Evolutionary conservation across 2,888 invertebrate genomes (phyloP), one percentile per base, ranked within the genome.

Genomic region (Scrobipalpa atriplicella): DNA sequence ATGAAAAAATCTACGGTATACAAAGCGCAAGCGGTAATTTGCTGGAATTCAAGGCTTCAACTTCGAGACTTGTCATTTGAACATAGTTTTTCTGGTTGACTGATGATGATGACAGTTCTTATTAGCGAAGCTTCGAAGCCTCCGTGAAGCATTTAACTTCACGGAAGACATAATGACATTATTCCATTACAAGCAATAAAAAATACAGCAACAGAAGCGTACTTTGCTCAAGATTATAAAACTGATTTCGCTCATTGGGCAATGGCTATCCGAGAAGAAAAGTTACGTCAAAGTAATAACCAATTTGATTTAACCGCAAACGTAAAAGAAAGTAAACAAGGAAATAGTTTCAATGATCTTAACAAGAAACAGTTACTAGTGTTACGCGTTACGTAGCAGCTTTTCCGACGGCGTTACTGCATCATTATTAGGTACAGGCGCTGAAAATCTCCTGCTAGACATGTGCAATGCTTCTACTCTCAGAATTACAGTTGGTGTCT

Each of bases 251-350:
- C 47, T 47, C 47, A 47, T 43, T 43, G 13, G 13, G 43, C 43
- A 43, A 43, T 13, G 47, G n/a, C 5, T 47, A n/a, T 2, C n/a
- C 16, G 7, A n/a, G 3, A n/a, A 1, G 43, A 13, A 43, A 43
- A 43, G 43, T 43, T 47, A 47, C 16, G 29, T 29, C 29, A n/a
- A 16, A 47, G 16, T 47, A 47, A 16, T 47, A 0, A 47, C 47
- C 47, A 47, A n/a, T 47, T 43, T 47, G n/a, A 47, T 47, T 16
- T 16, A 47, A 47, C 47, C 47, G 47, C 47, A 47, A 43, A 47
- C 47, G 16, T 47, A 16, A 47, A n/a, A 47, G n/a, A 16, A 47
- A 16, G 3, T 47, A 10, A 47, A 1, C 10, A 7, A 47, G 47
- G 47, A 47, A 47, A 16, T 47, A 16, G n/a, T 47, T 10, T 0